Conservation (phyloP, 2,113 vertebrate genomes). For the Todiramphus saurophagus region DNA sequence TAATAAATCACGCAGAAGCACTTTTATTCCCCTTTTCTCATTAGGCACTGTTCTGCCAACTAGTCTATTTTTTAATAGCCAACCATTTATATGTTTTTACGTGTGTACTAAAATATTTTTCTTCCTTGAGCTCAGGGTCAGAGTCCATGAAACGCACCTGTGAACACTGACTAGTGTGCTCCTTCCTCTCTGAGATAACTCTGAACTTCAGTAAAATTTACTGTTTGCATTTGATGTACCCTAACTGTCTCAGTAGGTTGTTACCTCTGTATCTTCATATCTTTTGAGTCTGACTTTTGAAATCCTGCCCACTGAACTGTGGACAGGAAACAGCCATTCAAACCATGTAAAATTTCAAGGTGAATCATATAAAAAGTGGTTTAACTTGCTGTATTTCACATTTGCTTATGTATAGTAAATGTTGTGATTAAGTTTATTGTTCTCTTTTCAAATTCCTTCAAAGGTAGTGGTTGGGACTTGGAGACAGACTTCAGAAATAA, state of each 20-base stretch:
- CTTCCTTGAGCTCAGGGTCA: conserved; percentile 22
- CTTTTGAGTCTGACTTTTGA: not conserved
- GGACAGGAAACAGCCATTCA: not conserved
- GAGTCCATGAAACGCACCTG: not conserved
- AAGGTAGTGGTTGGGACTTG: not conserved
- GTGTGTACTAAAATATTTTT: not conserved
- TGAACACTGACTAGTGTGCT: not conserved
- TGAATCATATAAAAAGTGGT: not conserved
- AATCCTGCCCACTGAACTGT: not conserved
- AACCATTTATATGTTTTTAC: conserved; percentile 22
- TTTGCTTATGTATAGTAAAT: not conserved
- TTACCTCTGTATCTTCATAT: not conserved
- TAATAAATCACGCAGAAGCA: conserved; percentile 80
- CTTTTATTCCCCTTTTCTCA: conserved; percentile 75
- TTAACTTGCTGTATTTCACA: not conserved
- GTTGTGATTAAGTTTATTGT: not conserved
- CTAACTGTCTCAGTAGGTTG: not conserved
- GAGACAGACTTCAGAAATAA: not conserved
- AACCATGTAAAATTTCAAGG: not conserved
- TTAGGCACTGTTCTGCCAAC: conserved; percentile 54
- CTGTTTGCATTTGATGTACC: accelerated
- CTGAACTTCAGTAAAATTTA: not conserved
- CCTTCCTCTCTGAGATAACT: not conserved
- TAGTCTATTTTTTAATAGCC: conserved; percentile 9
- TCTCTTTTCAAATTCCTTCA: not conserved